Base-by-base conservation (phyloP, 2,888 invertebrate genomes). In the Tenodera sinensis region DNA sequence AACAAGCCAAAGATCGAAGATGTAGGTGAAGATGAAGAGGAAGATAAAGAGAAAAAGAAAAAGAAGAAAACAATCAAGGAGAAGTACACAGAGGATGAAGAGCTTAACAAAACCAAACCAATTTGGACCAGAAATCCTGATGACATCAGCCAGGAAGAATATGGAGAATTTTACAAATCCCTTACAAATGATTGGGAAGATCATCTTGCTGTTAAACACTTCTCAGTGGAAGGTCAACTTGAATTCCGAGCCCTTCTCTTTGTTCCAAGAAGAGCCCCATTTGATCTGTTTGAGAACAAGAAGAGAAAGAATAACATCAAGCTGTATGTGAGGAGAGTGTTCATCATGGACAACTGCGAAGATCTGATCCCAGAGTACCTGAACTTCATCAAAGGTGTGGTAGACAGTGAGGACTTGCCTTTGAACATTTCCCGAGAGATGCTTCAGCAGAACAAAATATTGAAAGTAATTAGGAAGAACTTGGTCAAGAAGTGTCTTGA, bases 261-360 rank as follows among this genome's bases (percentile, higher is more conserved):
- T 92, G 96, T 98, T 0, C 99, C 99, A 8, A 96, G 98, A 90
- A 96, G 99, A 88, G 97, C 98, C 82, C 99, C 99, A 30, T 84
- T 84, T 6, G 99, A 99, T 94, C 95, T 99, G 86, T 99, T 99
- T 91, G 99, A 99, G 93, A 99, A 98, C 94, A 98, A 98, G 94
- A 99, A 99, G 94, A 97, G 97, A 93, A 98, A 99, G 95, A 99
- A 99, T 94, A 98, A 99, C 95, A 99, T 99, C 93, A 99, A 99
- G 93, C 93, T 99, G 92, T 99, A 99, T 92, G 99, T 99, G 0
- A 96, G 99, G 88, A 95, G 99, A 91, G 99, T 99, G 0, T 99
- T 99, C 95, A 99, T 99, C 94, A 99, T 99, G 99, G 99, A 99
- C 94, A 99, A 99, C 95, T 99, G 99, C 92, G 99, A 99, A 93